Conservation (phyloP, 2,797 vertebrate species). For the Psittacula echo region DNA sequence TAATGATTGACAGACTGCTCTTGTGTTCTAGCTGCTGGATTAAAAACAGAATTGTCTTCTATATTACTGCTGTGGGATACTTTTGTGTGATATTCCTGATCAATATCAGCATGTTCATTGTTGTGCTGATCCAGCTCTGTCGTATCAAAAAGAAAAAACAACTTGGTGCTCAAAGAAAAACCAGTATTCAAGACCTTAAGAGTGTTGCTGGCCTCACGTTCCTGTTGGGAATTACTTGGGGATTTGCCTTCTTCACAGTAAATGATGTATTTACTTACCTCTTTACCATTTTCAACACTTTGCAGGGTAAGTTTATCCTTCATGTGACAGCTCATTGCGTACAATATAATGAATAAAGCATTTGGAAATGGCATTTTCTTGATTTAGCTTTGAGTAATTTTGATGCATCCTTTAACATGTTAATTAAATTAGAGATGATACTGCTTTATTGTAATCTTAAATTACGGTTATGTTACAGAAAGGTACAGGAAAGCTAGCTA, state of each 20-base stretch:
- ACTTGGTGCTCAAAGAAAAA: slow-evolving; percentile 87
- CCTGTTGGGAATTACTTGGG: slow-evolving; percentile 96
- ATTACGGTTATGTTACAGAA: neutral
- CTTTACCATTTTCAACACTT: slow-evolving; percentile 92
- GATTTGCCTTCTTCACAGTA: slow-evolving; percentile 92
- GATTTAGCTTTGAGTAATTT: neutral
- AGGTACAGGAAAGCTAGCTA: neutral
- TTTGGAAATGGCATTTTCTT: neutral
- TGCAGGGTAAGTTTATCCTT: slow-evolving; percentile 86
- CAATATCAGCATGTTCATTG: slow-evolving; percentile 90
- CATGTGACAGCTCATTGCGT: neutral
- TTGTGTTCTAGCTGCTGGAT: slow-evolving; percentile 90
- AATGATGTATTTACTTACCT: slow-evolving; percentile 89
- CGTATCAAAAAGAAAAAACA: slow-evolving; percentile 95
- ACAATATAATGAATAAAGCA: neutral
- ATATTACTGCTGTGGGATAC: slow-evolving; percentile 92
- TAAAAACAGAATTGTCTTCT: slow-evolving; percentile 85
- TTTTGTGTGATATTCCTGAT: slow-evolving; percentile 87
- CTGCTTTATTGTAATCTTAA: neutral
- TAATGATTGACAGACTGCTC: neutral
- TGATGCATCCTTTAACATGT: neutral
- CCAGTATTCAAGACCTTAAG: slow-evolving; percentile 85
- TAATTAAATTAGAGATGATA: neutral
- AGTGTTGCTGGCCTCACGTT: slow-evolving; percentile 89
- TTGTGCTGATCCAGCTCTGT: slow-evolving; percentile 91